Percentiles rank a stretch among this genome's conserved stretches.
Evolutionary conservation across 1,140 invertebrate genomes (phyloP).

Genomic region (Venturia canescens): DNA sequence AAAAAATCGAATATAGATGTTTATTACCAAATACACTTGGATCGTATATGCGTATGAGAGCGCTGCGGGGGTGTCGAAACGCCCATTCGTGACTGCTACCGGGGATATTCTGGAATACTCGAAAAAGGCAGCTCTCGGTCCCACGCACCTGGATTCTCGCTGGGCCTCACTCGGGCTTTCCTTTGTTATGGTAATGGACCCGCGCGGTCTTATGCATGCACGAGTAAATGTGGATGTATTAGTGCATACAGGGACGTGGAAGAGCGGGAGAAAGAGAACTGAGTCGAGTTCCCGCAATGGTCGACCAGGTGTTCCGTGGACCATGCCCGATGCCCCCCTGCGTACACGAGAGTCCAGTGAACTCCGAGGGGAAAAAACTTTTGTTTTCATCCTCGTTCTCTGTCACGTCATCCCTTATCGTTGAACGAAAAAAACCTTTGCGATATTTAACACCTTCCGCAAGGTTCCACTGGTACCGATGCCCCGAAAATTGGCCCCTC

Average conservation of each 20-base stretch:
- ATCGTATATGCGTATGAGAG: neutral
- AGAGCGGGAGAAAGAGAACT: conserved; percentile 46
- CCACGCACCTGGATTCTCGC: conserved; percentile 72
- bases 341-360: neutral
- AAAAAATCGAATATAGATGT: neutral
- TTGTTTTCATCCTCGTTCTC: too few relatives aligned
- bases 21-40: neutral
- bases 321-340: neutral
- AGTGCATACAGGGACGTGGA: conserved; percentile 10
- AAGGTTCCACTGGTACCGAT: too few relatives aligned
- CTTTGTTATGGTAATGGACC: conserved; percentile 70
- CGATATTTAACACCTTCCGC: too few relatives aligned
- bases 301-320: neutral
- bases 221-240: conserved; percentile 61
- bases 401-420: too few relatives aligned
- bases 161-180: conserved; percentile 60
- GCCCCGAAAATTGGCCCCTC: too few relatives aligned
- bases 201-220: conserved; percentile 34
- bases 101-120: conserved; percentile 55
- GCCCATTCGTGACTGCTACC: conserved; percentile 67
- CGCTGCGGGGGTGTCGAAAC: conserved; percentile 71
- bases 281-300: conserved; percentile 23
- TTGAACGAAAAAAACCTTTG: too few relatives aligned
- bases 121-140: conserved; percentile 62
- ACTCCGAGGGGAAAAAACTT: neutral